Base-by-base conservation (phyloP, 2,113 vertebrate species). In the Dromaius novaehollandiae region DNA sequence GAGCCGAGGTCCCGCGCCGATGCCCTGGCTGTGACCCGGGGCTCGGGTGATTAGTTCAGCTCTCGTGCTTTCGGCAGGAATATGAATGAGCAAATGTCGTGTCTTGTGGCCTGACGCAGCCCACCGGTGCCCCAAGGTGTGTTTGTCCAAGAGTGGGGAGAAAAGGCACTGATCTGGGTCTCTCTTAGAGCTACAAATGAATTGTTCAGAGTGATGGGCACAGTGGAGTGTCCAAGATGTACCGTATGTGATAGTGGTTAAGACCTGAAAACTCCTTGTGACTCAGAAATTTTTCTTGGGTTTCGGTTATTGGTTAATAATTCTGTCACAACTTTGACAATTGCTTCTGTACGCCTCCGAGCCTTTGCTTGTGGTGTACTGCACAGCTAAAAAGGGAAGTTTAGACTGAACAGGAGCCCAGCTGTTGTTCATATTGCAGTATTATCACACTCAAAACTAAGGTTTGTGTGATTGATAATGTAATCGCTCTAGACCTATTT, bases 11-110 rank as follows among this genome's bases (percentile, higher is more conserved):
- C 80, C 79, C 9, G 82, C 2, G 22, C 2, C 34, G 53, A 53
- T 97, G 95, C 91, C 96, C 96, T 97, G 79, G 63, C 94, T 90
- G 38, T 92, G 94, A 97, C 95, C 94, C 65, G 64, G 82, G 88
- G 77, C 92, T 87, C 3, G 1, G 80, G 74, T 0, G 48, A 94
- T 97, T 96, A 95, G 93, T 97, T 97, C 88, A 89, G 80, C 82
- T 82, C 74, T 69, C 65, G 44, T 78, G 75, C 93, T 90, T 95
- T 88, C 3, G 0, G 61, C 0, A 0, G 64, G 68, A 94, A 51
- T 46, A 38, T 46, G 81, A 88, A 83, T 88, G 79, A 91, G 73
- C 87, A 89, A 90, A 82, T 76, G 28, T 87, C 82, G 53, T 38
- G 30, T 94, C 65, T 64, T 58, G 51, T 15, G 24, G 81, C 65